Percentiles rank a stretch among this genome's conserved stretches.
phyloP scores from a whole-genome alignment of 2,113 vertebrate genomes.

The Origma solitaria region DNA sequence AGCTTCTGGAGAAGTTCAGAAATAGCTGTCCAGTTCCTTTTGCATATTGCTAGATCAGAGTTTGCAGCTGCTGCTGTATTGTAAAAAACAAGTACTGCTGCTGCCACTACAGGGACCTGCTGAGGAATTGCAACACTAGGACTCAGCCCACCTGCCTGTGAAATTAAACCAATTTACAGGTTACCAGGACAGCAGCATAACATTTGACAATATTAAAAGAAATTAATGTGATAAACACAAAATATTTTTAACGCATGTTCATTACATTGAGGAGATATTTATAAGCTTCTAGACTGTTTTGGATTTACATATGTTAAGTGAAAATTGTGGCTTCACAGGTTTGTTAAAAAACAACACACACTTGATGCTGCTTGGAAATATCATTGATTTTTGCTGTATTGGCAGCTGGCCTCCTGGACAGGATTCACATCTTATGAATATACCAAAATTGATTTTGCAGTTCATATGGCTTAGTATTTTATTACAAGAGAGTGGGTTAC shows the following conservation, averaged over 20 bases:
- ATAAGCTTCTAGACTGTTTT: neutral
- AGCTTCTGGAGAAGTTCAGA: neutral
- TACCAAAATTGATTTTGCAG: neutral
- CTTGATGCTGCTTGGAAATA: neutral
- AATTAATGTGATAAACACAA: neutral
- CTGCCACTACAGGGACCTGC: neutral
- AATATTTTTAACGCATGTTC: neutral
- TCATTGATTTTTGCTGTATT: neutral
- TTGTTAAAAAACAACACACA: neutral
- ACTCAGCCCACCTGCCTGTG: neutral
- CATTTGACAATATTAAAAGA: neutral
- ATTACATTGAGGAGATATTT: neutral
- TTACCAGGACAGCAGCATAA: neutral
- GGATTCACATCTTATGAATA: conserved; percentile 1
- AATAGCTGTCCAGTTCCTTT: neutral
- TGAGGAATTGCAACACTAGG: neutral
- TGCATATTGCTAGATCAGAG: neutral
- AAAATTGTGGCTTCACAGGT: neutral
- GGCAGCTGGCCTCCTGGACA: conserved; percentile 5
- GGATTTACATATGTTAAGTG: neutral
- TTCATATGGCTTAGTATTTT: neutral
- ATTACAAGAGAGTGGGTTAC: neutral
- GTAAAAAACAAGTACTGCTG: neutral
- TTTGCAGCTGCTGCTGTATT: neutral
- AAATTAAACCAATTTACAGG: neutral